These are phyloP conservation scores for Dasypolia templi DNA, from an alignment of 2,888 invertebrate genomes.

Conservation along the genomic window DNA sequence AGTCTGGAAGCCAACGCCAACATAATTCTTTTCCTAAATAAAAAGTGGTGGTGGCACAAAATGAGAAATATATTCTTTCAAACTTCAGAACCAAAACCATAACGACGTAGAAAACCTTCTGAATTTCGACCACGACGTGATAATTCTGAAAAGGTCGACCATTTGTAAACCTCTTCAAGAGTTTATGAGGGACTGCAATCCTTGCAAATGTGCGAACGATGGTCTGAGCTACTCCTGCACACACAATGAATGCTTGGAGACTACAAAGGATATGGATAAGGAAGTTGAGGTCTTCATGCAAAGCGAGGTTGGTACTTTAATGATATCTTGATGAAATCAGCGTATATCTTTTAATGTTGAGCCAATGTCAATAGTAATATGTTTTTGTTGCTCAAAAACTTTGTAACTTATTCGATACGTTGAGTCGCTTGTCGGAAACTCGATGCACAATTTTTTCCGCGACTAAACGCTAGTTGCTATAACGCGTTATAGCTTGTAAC, in stretches of 20 bases:
- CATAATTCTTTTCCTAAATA: not conserved
- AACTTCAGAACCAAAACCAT: conserved; percentile 33
- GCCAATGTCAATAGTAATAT: not conserved
- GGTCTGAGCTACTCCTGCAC: conserved; percentile 89
- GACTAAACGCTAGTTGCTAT: not conserved
- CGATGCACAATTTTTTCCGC: not conserved
- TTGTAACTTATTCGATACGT: not conserved
- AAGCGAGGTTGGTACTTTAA: conserved; percentile 74
- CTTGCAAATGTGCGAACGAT: conserved; percentile 88
- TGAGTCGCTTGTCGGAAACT: not conserved
- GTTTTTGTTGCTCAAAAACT: not conserved
- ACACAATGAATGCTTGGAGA: conserved; percentile 85
- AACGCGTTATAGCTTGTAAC: not conserved
- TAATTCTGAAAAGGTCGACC: conserved; percentile 72
- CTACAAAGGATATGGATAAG: conserved; percentile 73
- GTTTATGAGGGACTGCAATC: conserved; percentile 89
- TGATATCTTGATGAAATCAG: not conserved
- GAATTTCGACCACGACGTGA: conserved; percentile 55
- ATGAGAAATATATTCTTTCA: not conserved
- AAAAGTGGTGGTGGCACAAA: not conserved
- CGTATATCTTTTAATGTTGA: not conserved
- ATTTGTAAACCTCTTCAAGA: conserved; percentile 86
- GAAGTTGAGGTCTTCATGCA: conserved; percentile 87
- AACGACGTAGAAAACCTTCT: conserved; percentile 39
- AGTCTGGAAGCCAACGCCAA: not conserved